phyloP scores from a whole-genome alignment of 2,888 invertebrate species.

The Xylophagus ater region DNA sequence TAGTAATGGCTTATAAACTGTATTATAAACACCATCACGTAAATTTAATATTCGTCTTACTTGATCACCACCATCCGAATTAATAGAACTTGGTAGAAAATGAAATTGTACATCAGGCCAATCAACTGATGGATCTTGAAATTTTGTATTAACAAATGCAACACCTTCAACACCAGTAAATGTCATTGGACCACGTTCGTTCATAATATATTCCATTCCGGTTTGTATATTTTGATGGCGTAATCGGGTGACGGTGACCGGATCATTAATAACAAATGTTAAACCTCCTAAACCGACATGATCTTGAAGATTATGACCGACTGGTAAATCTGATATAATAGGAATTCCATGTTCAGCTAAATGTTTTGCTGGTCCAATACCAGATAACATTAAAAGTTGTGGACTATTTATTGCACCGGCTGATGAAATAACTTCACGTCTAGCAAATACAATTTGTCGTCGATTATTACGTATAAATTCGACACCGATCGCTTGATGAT shows the following conservation, averaged over 20 bases:
- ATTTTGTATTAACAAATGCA: conserved; percentile 78
- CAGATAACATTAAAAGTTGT: conserved; percentile 83
- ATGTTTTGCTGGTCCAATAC: conserved; percentile 72
- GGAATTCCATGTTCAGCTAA: conserved; percentile 60
- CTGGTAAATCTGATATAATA: conserved; percentile 60
- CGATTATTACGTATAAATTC: conserved; percentile 58
- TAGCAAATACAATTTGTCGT: conserved; percentile 55
- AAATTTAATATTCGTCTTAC: conserved; percentile 64
- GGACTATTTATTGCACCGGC: conserved; percentile 84
- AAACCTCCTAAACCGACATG: conserved; percentile 79
- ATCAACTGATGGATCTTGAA: conserved; percentile 61
- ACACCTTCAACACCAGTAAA: conserved; percentile 74
- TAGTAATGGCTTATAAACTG: conserved; percentile 70
- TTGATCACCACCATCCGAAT: conserved; percentile 71
- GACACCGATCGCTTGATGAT: conserved; percentile 64
- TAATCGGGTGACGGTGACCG: conserved; percentile 63
- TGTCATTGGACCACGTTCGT: conserved; percentile 75
- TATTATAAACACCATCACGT: conserved; percentile 70
- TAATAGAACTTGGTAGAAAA: conserved; percentile 73
- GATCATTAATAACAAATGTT: conserved; percentile 71
- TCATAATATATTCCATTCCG: conserved; percentile 67
- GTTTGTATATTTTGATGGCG: conserved; percentile 68
- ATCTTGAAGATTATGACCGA: conserved; percentile 77
- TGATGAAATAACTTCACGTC: conserved; percentile 71
- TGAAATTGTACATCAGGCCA: conserved; percentile 85